Evolutionary conservation across 2,113 vertebrate species (phyloP).

Genomic region (Baryphthengus martii): DNA sequence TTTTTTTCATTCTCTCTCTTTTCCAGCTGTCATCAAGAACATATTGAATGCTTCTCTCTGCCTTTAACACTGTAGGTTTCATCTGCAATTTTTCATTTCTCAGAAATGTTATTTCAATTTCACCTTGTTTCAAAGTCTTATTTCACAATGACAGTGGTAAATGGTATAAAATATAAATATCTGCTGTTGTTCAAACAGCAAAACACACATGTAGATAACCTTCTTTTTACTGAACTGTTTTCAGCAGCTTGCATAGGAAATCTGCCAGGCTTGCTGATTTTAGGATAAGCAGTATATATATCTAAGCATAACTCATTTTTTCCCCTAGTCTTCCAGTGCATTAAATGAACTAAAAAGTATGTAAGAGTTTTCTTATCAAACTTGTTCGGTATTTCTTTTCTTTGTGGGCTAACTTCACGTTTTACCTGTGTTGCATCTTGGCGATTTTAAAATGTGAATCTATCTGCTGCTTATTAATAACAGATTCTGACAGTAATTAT

Average conservation of each 20-base stretch:
- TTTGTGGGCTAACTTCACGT: background rate
- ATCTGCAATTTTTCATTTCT: background rate
- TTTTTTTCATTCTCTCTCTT: background rate
- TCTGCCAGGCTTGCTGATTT: fast-evolving
- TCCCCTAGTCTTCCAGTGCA: background rate
- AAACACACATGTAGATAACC: background rate
- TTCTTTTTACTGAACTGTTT: background rate
- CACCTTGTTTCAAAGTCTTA: background rate
- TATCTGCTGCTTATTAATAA: background rate
- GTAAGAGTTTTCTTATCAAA: background rate
- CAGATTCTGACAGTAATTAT: background rate
- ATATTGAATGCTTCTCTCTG: background rate
- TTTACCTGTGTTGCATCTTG: background rate
- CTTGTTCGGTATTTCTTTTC: background rate
- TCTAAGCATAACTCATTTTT: background rate
- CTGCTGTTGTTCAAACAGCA: background rate
- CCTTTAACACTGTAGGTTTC: background rate
- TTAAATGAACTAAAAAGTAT: background rate
- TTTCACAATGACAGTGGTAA: background rate
- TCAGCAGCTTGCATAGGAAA: background rate
- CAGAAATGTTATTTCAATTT: background rate
- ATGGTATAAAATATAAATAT: background rate
- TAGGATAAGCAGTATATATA: background rate
- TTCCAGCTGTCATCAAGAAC: background rate
- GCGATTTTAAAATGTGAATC: background rate